Conservation (phyloP, 2,113 vertebrate genomes). For the Gallinago jamesoni region DNA sequence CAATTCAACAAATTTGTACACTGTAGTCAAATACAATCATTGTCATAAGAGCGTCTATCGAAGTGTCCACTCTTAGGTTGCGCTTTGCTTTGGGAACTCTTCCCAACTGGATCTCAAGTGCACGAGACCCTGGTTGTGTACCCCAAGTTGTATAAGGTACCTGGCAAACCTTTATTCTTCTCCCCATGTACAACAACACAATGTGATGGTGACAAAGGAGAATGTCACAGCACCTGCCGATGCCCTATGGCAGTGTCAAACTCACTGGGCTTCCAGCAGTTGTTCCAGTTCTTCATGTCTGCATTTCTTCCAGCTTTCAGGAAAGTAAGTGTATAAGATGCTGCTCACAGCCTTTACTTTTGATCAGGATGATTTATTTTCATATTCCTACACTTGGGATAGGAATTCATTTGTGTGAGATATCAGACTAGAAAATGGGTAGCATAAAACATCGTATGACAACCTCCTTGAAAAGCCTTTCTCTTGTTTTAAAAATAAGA, state of each 20-base stretch:
- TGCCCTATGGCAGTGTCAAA: neutral
- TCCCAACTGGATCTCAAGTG: neutral
- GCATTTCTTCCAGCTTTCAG: neutral
- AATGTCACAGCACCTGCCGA: neutral
- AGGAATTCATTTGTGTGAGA: neutral
- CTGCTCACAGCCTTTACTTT: neutral
- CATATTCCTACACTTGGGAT: neutral
- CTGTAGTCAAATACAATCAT: neutral
- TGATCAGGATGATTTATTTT: neutral
- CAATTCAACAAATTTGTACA: neutral
- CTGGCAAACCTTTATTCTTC: neutral
- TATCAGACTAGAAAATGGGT: neutral
- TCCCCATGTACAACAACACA: rapidly evolving
- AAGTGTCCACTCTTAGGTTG: neutral
- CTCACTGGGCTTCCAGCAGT: neutral
- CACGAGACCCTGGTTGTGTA: neutral
- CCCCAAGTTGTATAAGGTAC: neutral
- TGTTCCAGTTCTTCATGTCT: neutral
- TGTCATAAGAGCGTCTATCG: neutral
- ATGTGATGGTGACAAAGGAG: neutral
- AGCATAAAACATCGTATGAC: neutral
- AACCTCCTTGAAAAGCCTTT: neutral
- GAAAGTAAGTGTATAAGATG: neutral
- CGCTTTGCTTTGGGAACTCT: neutral
- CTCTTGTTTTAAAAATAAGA: neutral